Evolutionary conservation across 2,797 vertebrate species (phyloP).

Genomic region (Garrulus glandarius): DNA sequence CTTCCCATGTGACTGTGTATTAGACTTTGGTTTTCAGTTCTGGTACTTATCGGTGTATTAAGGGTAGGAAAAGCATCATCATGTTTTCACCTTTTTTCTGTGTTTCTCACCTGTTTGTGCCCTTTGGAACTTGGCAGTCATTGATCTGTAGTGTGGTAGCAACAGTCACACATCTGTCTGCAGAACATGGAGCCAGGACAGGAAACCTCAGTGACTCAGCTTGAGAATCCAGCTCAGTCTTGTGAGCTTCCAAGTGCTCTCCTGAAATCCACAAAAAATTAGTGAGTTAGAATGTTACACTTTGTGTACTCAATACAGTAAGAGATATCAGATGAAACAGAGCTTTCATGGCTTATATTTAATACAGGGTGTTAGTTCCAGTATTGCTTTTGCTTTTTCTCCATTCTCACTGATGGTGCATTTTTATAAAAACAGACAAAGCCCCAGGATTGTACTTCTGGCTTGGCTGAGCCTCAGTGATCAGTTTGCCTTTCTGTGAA

Average conservation of each 20-base stretch:
- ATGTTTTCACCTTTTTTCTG: not conserved
- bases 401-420: not conserved
- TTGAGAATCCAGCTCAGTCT: not conserved
- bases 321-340: not conserved
- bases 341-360: not conserved
- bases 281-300: not conserved
- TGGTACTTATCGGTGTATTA: not conserved
- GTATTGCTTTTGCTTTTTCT: too few species aligned
- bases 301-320: not conserved
- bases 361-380: not conserved
- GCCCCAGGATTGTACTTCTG: not conserved
- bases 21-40: not conserved
- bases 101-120: not conserved
- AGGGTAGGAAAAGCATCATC: not conserved
- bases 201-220: not conserved
- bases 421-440: not conserved
- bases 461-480: not conserved
- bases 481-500: not conserved
- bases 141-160: fast-evolving
- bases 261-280: not conserved
- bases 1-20: not conserved
- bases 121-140: not conserved
- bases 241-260: not conserved
- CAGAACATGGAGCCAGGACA: not conserved
- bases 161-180: not conserved